Conservation (phyloP, 1,140 invertebrate genomes). For the Nasonia giraulti region DNA sequence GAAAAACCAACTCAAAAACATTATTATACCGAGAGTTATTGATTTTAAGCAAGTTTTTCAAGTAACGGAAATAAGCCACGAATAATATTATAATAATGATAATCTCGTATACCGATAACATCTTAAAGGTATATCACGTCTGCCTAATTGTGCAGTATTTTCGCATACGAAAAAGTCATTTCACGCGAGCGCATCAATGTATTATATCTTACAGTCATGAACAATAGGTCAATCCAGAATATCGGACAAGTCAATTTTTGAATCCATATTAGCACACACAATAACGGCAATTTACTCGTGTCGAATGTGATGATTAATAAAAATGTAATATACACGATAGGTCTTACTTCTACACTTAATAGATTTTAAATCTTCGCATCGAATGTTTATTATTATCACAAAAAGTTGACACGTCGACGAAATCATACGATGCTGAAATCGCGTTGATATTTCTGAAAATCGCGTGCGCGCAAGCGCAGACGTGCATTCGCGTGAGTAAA, state of each 20-base stretch:
- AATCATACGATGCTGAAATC: background rate
- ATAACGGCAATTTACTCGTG: background rate
- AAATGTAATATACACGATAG: slow-evolving; percentile 27
- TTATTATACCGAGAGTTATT: too few species aligned
- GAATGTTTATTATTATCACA: slow-evolving; percentile 22
- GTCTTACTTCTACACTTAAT: slow-evolving; percentile 14
- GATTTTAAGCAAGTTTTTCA: background rate
- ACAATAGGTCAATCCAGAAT: background rate
- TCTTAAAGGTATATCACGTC: slow-evolving; percentile 10
- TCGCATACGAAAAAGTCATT: slow-evolving; percentile 5
- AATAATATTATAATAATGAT: slow-evolving; percentile 8
- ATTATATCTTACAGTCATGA: slow-evolving; percentile 21
- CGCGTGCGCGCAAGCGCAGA: background rate
- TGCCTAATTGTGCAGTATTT: background rate
- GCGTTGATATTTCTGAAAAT: background rate
- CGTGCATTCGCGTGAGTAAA: background rate
- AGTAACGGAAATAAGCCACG: background rate
- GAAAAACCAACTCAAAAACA: too few species aligned
- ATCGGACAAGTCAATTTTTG: slow-evolving; percentile 27
- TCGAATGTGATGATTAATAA: slow-evolving; percentile 3
- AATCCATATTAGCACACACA: slow-evolving; percentile 17
- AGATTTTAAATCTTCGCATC: slow-evolving; percentile 34
- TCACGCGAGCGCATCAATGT: slow-evolving; percentile 6
- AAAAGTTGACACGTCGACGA: slow-evolving; percentile 26
- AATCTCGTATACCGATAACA: background rate